Conservation (phyloP, 2,797 vertebrate genomes). For the Mormyrops boulengeri region DNA sequence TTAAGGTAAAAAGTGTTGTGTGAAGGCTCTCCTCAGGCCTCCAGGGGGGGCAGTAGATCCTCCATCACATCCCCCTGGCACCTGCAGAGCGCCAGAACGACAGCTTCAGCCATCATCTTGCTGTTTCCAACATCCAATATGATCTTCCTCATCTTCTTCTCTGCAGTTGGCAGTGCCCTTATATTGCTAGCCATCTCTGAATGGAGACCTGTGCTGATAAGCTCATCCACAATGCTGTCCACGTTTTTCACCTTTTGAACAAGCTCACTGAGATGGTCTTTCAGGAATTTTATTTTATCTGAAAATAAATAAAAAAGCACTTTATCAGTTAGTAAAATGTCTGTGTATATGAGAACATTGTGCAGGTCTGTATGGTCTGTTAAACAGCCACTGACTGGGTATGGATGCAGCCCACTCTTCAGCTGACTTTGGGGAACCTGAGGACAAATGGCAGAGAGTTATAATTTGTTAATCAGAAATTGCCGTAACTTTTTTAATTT, state of each 20-base stretch:
- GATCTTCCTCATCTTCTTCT: neutral
- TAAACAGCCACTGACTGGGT: neutral
- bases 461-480: neutral
- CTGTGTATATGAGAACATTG: neutral
- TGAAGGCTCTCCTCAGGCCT: neutral
- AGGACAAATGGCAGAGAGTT: neutral
- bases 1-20: neutral
- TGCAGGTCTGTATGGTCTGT: neutral
- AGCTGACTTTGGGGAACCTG: neutral
- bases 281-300: neutral
- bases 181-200: neutral
- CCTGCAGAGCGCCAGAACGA: neutral
- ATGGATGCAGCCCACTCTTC: neutral
- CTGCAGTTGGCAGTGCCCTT: neutral
- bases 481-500: neutral
- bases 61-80: neutral
- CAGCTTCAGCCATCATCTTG: neutral
- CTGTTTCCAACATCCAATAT: neutral
- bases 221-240: neutral
- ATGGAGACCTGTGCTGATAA: neutral
- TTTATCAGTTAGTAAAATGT: neutral
- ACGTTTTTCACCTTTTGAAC: neutral
- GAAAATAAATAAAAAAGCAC: neutral
- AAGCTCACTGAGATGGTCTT: neutral
- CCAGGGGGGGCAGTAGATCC: neutral